Evolutionary conservation across 2,888 invertebrate genomes (phyloP).

Genomic region (Hydrotaea cyrtoneurina): DNA sequence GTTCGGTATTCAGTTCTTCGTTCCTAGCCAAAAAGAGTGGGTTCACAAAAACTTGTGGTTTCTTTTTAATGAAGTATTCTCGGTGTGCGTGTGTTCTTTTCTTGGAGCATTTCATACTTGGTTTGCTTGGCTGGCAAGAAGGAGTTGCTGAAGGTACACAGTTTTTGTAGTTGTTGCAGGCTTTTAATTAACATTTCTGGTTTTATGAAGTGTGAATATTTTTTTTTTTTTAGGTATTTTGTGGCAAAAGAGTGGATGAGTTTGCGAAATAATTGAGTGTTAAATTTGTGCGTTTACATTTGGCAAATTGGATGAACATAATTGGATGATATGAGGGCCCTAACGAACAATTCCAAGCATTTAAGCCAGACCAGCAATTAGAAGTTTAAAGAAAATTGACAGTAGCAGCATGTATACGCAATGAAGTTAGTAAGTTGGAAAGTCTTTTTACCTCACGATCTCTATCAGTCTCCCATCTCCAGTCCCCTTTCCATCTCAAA

Average conservation of each 20-base stretch:
- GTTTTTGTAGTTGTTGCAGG: not conserved
- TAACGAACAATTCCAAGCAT: not conserved
- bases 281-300: constrained; percentile 8
- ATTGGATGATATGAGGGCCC: not conserved
- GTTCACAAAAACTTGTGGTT: constrained; percentile 47
- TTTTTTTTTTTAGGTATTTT: constrained; percentile 20
- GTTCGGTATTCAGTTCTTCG: not conserved
- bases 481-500: no score
- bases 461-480: no score
- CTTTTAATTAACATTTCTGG: constrained; percentile 58
- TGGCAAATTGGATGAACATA: not conserved
- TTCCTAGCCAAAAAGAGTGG: not conserved
- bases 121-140: not conserved
- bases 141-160: not conserved
- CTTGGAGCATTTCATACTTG: not conserved
- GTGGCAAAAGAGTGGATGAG: not conserved
- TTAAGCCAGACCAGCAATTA: not conserved
- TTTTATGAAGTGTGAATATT: constrained; percentile 41
- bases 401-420: no score
- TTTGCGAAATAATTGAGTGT: constrained; percentile 13
- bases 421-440: no score
- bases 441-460: no score
- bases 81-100: not conserved
- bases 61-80: constrained; percentile 50
- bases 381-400: not conserved